Percentiles rank a stretch among this genome's conserved stretches.
phyloP scores from a whole-genome alignment of 1,140 invertebrate species.

The Andrena cerasifolii region DNA sequence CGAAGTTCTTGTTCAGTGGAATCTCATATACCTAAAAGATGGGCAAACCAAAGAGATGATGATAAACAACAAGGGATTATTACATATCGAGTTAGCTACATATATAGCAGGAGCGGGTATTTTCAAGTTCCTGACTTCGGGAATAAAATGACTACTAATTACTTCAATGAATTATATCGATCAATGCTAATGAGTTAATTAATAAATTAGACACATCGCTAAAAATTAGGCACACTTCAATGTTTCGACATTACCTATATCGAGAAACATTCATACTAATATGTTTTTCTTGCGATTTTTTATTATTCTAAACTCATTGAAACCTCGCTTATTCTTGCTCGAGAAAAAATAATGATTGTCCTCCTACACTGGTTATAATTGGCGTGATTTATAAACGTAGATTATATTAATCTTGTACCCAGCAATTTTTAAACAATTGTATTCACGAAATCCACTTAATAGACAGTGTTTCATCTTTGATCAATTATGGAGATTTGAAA shows the following conservation, averaged over 20 bases:
- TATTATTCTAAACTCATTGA: slow-evolving; percentile 16
- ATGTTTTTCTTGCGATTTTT: background rate
- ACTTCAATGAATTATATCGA: background rate
- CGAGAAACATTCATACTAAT: slow-evolving; percentile 12
- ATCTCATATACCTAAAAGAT: background rate
- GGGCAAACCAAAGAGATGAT: too few species aligned
- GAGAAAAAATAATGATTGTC: background rate
- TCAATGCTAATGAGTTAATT: slow-evolving; percentile 12
- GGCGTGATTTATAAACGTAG: background rate
- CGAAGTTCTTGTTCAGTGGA: background rate
- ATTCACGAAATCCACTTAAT: background rate
- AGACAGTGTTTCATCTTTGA: too few species aligned
- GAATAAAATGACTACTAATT: slow-evolving; percentile 19
- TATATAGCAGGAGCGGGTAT: slow-evolving; percentile 68
- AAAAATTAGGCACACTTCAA: slow-evolving; percentile 75
- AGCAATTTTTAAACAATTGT: background rate
- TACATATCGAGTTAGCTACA: slow-evolving; percentile 18
- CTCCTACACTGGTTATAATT: background rate
- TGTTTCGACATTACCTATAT: slow-evolving; percentile 27
- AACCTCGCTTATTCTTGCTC: slow-evolving; percentile 38
- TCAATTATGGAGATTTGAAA: too few species aligned
- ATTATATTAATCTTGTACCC: background rate
- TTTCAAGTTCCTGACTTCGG: slow-evolving; percentile 69
- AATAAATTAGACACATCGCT: slow-evolving; percentile 40
- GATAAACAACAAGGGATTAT: background rate